These are phyloP conservation scores for Nasonia vitripennis DNA, from an alignment of 1,140 invertebrate species.

Conservation along the genomic window DNA sequence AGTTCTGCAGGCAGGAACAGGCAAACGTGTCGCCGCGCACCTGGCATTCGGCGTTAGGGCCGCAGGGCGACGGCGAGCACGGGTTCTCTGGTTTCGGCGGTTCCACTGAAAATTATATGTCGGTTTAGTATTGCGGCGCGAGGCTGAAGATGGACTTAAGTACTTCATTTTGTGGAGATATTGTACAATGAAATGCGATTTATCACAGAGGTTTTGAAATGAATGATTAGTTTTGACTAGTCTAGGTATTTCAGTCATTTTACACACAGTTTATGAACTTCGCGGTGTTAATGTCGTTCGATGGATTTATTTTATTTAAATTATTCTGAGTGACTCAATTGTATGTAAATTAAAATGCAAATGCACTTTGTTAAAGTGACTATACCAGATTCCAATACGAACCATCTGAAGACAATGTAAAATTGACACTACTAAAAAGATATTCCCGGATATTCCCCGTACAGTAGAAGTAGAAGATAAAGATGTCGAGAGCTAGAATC, in stretches of 20 bases:
- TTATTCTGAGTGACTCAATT: background rate
- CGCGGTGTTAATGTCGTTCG: conserved; percentile 6
- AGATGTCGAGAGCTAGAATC: background rate
- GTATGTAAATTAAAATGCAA: background rate
- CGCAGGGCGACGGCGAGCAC: conserved; percentile 79
- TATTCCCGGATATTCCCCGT: conserved; percentile 16
- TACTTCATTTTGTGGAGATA: background rate
- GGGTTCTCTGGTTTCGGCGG: conserved; percentile 73
- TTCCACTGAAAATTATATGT: conserved; percentile 56
- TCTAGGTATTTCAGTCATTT: conserved; percentile 33
- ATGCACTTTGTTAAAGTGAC: conserved; percentile 28
- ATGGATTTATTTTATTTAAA: background rate
- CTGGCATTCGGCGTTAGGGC: conserved; percentile 77
- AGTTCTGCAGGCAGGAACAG: conserved; percentile 76
- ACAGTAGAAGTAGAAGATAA: conserved; percentile 16
- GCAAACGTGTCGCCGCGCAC: conserved; percentile 74
- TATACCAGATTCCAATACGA: conserved; percentile 39
- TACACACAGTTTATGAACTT: conserved; percentile 19
- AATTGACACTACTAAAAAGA: conserved; percentile 34
- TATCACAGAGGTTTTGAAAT: background rate
- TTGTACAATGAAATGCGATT: background rate
- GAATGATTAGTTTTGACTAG: conserved; percentile 44
- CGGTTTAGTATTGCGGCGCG: conserved; percentile 13
- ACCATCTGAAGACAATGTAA: conserved; percentile 23
- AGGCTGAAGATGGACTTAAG: background rate